A percentile compares a stretch with the other conserved stretches of the same genome.
These are phyloP conservation scores for Drosophila leontia DNA, from an alignment of 1,140 invertebrate species.

Conservation along the genomic window DNA sequence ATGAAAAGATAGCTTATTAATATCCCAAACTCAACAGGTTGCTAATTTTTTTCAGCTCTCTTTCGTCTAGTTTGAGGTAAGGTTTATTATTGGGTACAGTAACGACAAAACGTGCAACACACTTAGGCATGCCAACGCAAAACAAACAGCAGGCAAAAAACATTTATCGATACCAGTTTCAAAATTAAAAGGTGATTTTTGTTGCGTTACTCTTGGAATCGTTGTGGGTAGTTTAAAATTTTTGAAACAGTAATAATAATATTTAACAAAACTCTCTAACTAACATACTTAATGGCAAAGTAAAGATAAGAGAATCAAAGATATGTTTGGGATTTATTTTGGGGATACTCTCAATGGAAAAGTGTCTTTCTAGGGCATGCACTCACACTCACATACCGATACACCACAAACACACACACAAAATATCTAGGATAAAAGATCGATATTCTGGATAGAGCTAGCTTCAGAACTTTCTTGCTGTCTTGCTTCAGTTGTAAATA, in stretches of 20 bases:
- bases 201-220: constrained; percentile 10
- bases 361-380: constrained; percentile 40
- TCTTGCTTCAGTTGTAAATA: neutral
- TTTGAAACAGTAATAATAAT: neutral
- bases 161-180: constrained; percentile 17
- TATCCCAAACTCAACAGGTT: neutral
- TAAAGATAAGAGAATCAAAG: neutral
- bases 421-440: constrained; percentile 18
- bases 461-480: neutral
- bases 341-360: constrained; percentile 4
- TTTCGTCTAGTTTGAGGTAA: constrained; percentile 28
- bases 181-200: constrained; percentile 3
- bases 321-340: neutral
- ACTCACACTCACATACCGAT: constrained; percentile 33
- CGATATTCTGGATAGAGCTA: constrained; percentile 8
- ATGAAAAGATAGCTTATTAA: constrained; percentile 50
- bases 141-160: constrained; percentile 34
- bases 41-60: neutral
- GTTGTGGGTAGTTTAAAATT: constrained; percentile 3
- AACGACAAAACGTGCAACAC: constrained; percentile 33
- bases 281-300: constrained; percentile 1
- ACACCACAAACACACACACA: constrained; percentile 47
- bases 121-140: constrained; percentile 44
- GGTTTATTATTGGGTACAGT: constrained; percentile 35
- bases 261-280: constrained; percentile 4